A percentile compares a stretch with the other conserved stretches of the same genome.
phyloP scores from a whole-genome alignment of 2,888 invertebrate species.

The Aleiodes leptofemur region DNA sequence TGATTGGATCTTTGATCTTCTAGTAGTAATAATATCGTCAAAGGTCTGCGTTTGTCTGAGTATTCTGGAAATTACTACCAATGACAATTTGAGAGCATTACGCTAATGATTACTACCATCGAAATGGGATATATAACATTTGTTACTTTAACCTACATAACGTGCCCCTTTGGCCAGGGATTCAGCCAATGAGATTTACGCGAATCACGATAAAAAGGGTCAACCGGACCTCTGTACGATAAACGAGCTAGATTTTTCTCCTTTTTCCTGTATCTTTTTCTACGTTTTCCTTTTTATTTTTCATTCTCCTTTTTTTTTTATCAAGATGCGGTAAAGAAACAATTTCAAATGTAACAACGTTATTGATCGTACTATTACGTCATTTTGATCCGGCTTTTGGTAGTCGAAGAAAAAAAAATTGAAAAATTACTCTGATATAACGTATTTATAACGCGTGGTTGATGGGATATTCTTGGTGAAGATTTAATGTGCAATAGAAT shows the following conservation, averaged over 20 bases:
- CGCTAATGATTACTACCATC: conserved; percentile 17
- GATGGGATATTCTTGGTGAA: no score
- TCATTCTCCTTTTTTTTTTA: neutral
- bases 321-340: conserved; percentile 33
- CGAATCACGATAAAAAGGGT: conserved; percentile 40
- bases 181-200: conserved; percentile 41
- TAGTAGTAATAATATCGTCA: neutral
- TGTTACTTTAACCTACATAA: conserved; percentile 10
- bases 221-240: conserved; percentile 26
- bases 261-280: conserved; percentile 35
- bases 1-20: conserved; percentile 1
- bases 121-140: conserved; percentile 13
- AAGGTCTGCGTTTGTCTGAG: neutral
- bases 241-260: conserved; percentile 32
- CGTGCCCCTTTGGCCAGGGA: conserved; percentile 25
- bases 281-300: conserved; percentile 22
- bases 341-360: conserved; percentile 24
- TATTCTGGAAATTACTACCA: neutral
- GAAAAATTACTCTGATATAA: no score
- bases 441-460: no score
- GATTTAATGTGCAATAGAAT: no score
- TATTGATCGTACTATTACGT: conserved; percentile 7
- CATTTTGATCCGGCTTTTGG: neutral
- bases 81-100: neutral
- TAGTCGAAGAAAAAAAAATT: neutral